Percentiles rank a stretch among this genome's conserved stretches.
Evolutionary conservation across 2,113 vertebrate genomes (phyloP).

Genomic region (Eulemur rufifrons): DNA sequence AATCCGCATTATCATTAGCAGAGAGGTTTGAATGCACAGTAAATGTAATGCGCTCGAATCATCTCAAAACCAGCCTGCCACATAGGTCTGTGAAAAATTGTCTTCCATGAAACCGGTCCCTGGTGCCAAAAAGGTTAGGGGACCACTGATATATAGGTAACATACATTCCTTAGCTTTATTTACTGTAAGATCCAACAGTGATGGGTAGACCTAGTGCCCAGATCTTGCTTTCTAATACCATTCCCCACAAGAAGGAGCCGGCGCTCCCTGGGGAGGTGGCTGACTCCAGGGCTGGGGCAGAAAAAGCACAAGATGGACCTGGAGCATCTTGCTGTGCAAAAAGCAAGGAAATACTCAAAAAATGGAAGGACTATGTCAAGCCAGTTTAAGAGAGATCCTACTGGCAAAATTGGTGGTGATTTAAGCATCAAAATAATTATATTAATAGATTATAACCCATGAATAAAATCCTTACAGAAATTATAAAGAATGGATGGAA

Average conservation of each 20-base stretch:
- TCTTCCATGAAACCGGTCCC: too few species aligned
- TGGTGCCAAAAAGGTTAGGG: too few species aligned
- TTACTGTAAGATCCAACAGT: neutral
- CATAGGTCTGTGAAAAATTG: too few species aligned
- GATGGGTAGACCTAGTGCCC: neutral
- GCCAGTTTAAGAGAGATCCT: neutral
- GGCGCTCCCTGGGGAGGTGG: neutral
- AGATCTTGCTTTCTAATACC: neutral
- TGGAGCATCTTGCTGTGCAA: neutral
- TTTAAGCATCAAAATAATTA: neutral
- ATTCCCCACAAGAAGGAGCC: neutral
- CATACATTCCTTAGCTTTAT: neutral
- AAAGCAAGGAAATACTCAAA: neutral
- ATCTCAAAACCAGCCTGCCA: too few species aligned
- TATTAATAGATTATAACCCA: neutral
- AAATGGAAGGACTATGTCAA: neutral
- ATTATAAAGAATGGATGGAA: neutral
- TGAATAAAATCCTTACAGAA: neutral
- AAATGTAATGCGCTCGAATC: too few species aligned
- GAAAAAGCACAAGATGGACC: neutral
- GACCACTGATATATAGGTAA: too few species aligned
- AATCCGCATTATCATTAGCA: too few species aligned
- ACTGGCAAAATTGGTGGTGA: neutral
- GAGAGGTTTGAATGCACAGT: too few species aligned
- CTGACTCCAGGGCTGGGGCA: neutral